Conservation (phyloP, 2,113 vertebrate genomes). For the Nothocercus nigrocapillus region DNA sequence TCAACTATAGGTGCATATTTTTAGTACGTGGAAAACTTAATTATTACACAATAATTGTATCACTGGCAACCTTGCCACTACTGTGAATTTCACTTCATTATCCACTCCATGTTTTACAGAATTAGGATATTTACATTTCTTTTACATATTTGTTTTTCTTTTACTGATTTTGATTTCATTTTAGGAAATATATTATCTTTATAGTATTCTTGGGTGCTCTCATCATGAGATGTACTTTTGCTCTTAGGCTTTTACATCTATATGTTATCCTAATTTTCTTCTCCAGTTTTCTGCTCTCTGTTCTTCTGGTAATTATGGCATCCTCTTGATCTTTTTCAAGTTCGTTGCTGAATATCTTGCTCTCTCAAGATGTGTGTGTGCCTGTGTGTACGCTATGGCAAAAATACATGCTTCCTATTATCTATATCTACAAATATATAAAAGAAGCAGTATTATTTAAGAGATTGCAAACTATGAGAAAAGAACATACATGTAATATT, state of each 20-base stretch:
- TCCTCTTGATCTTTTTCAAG: constrained; percentile 32
- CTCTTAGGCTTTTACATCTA: constrained; percentile 9
- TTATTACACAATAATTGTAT: neutral
- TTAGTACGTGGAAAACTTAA: neutral
- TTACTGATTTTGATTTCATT: neutral
- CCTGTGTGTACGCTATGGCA: neutral
- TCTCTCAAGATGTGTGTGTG: neutral
- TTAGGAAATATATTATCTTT: neutral
- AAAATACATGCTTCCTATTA: neutral
- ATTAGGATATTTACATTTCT: neutral
- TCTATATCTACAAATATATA: neutral
- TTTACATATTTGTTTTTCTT: neutral
- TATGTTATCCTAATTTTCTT: constrained; percentile 29
- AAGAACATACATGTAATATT: neutral
- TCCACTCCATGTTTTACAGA: neutral
- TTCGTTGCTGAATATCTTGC: neutral
- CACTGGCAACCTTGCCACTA: neutral
- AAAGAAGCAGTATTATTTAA: constrained; percentile 11
- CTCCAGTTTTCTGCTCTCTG: constrained; percentile 56
- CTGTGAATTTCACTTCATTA: neutral
- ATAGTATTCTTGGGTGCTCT: neutral
- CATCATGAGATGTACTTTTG: constrained; percentile 15
- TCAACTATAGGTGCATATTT: neutral
- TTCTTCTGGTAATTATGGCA: constrained; percentile 39
- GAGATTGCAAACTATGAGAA: neutral